A percentile compares a stretch with the other conserved stretches of the same genome.
Conservation (phyloP, 2,113 vertebrate genomes). For the Otis tarda region DNA sequence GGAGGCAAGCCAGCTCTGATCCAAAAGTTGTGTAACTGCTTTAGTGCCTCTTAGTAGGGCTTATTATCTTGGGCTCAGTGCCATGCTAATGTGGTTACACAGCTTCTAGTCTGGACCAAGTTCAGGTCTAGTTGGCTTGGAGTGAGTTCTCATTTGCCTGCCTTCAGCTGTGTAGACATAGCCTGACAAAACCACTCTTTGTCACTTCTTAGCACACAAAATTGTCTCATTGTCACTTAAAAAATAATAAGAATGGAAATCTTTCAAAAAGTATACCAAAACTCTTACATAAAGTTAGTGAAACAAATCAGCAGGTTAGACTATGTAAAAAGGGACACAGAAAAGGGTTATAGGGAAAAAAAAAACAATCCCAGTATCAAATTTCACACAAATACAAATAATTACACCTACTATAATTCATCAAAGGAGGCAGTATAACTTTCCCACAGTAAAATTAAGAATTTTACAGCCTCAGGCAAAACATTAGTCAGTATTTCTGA, state of each 20-base stretch:
- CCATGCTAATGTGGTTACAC: conserved; percentile 52
- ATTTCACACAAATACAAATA: not conserved
- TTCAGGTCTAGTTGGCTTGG: conserved; percentile 41
- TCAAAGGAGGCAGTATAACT: rapidly evolving
- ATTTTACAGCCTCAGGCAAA: not conserved
- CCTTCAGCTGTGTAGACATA: not conserved
- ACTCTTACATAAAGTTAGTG: not conserved
- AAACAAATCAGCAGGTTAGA: not conserved
- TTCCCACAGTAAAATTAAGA: not conserved
- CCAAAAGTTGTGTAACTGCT: conserved; percentile 49
- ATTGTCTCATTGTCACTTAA: not conserved
- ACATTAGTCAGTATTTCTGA: not conserved
- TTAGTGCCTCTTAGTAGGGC: conserved; percentile 52
- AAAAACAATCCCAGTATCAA: not conserved
- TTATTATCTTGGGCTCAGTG: conserved; percentile 53
- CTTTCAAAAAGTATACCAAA: not conserved
- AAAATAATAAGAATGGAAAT: not conserved
- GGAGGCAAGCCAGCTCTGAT: conserved; percentile 46
- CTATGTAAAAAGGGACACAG: not conserved
- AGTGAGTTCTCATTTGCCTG: not conserved
- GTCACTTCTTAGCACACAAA: not conserved
- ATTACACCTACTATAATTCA: not conserved
- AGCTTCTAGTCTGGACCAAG: conserved; percentile 55
- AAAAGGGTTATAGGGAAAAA: not conserved
- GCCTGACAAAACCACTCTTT: not conserved